Evolutionary conservation across 2,888 invertebrate genomes (phyloP).

Genomic region (Dryomyza anilis): DNA sequence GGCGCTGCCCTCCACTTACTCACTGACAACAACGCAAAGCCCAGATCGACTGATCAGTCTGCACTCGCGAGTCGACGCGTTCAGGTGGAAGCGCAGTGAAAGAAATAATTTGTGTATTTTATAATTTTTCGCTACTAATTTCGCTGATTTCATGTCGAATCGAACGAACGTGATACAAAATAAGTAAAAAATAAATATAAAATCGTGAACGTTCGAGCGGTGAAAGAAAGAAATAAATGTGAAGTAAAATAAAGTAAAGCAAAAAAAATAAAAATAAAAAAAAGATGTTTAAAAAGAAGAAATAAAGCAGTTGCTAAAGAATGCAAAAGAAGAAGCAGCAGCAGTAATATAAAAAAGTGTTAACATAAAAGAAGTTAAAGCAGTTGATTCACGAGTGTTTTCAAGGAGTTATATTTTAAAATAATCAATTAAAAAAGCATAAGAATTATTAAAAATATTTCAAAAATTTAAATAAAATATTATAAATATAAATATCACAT

Average conservation of each 20-base stretch:
- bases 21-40: background rate
- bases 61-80: slow-evolving; percentile 40
- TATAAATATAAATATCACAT: too few relatives aligned
- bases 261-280: background rate
- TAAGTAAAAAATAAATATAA: too few relatives aligned
- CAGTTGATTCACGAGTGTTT: too few relatives aligned
- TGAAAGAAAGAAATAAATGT: slow-evolving; percentile 1
- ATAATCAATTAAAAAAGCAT: too few relatives aligned
- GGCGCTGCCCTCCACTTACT: too few relatives aligned
- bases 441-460: too few relatives aligned
- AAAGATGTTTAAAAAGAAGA: background rate
- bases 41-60: slow-evolving; percentile 34
- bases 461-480: too few relatives aligned
- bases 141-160: slow-evolving; percentile 14
- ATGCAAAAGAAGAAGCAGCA: background rate
- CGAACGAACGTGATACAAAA: slow-evolving; percentile 15
- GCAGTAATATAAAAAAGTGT: too few relatives aligned
- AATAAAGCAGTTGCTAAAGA: background rate
- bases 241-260: background rate
- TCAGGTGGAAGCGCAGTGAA: slow-evolving; percentile 31
- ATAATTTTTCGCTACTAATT: background rate
- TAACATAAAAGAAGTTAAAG: too few relatives aligned
- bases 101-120: slow-evolving; percentile 1
- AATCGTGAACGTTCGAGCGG: slow-evolving; percentile 23
- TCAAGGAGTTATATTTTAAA: too few relatives aligned